A percentile compares a stretch with the other conserved stretches of the same genome.
phyloP scores from a whole-genome alignment of 2,113 vertebrate genomes.

The Pollachius pollachius region DNA sequence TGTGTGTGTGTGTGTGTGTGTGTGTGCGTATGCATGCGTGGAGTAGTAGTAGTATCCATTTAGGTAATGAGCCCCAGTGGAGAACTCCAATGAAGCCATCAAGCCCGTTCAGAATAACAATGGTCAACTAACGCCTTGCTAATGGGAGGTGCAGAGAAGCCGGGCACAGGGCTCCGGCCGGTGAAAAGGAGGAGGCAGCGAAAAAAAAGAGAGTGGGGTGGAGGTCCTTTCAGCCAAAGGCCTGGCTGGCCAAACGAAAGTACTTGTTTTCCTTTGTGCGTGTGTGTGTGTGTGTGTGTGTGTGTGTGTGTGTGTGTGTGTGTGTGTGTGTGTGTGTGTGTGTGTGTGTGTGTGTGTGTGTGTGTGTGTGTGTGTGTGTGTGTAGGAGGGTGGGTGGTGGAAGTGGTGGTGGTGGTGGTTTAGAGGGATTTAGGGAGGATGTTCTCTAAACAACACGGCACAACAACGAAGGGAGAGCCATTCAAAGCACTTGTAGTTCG shows the following conservation, averaged over 20 bases:
- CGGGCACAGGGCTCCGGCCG: conserved; percentile 57
- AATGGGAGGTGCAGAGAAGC: conserved; percentile 75
- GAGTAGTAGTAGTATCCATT: conserved; percentile 64
- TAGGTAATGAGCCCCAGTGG: conserved; percentile 78
- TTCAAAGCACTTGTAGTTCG: too few species aligned
- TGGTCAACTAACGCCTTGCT: conserved; percentile 78
- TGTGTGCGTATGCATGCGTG: too few species aligned
- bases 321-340: too few species aligned
- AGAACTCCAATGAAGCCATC: conserved; percentile 81
- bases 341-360: too few species aligned
- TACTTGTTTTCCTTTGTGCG: conserved; percentile 53
- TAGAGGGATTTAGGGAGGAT: too few species aligned
- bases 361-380: conserved; percentile 22
- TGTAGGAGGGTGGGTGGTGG: conserved; percentile 1
- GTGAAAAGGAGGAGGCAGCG: conserved; percentile 67
- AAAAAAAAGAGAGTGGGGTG: conserved; percentile 22
- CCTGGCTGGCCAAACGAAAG: conserved; percentile 75
- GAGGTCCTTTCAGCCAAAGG: conserved; percentile 69
- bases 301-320: conserved; percentile 28
- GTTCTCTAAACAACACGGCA: too few species aligned
- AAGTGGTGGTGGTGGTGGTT: too few species aligned
- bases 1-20: too few species aligned
- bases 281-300: conserved; percentile 11
- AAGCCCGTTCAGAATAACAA: conserved; percentile 79
- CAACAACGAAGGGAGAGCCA: too few species aligned